Evolutionary conservation across 2,888 invertebrate species (phyloP).

Genomic region (Lasioglossum leucozonium): DNA sequence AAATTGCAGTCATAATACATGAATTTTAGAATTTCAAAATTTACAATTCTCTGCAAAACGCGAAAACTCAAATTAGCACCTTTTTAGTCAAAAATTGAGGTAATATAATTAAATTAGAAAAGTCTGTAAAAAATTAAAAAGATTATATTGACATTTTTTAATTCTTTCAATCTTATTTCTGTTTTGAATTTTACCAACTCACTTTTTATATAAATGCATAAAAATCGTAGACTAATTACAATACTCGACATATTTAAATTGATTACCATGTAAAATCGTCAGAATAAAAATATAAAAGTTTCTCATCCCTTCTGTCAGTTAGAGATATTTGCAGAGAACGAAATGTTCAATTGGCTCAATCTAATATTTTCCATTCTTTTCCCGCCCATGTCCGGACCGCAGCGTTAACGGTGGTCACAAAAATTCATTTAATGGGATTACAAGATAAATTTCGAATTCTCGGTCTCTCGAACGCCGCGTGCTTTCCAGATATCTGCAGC

Average conservation of each 20-base stretch:
- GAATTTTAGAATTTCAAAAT: neutral
- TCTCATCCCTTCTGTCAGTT: too few species aligned
- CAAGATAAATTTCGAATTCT: constrained; percentile 41
- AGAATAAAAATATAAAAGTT: neutral
- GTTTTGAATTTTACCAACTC: too few species aligned
- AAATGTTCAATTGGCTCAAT: neutral
- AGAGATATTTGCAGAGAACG: neutral
- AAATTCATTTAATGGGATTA: constrained; percentile 34
- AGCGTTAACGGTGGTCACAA: neutral
- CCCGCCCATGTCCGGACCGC: neutral
- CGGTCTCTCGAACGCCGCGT: constrained; percentile 36
- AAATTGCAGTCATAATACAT: neutral
- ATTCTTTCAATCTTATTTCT: too few species aligned
- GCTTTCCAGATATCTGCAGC: constrained; percentile 55
- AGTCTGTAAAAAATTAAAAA: too few species aligned
- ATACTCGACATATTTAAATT: neutral
- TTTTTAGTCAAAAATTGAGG: too few species aligned
- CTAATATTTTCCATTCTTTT: constrained; percentile 8
- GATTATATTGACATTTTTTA: too few species aligned
- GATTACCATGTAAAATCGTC: neutral
- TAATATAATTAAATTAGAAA: too few species aligned
- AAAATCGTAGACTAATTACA: too few species aligned
- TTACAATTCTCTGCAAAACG: too few species aligned
- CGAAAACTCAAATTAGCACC: too few species aligned
- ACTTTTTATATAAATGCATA: too few species aligned